Base-by-base conservation (phyloP, 2,797 vertebrate species). In the Chiloscyllium punctatum region DNA sequence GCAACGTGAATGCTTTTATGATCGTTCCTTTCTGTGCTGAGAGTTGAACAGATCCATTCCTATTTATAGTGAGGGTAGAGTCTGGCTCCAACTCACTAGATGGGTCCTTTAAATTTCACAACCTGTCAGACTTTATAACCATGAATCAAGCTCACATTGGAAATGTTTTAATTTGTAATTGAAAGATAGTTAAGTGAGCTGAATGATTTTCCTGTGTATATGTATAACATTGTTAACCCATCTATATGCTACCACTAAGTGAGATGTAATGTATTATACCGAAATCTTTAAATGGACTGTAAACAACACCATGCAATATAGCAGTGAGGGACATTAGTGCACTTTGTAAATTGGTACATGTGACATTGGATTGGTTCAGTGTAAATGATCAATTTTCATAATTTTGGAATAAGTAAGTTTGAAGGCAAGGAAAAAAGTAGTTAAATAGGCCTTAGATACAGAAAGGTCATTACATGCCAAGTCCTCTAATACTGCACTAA, bases 1-100 rank as follows among this genome's bases (percentile, higher is more conserved):
- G 3, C 95, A 77, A 48, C 91, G 96, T 96, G 91, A 7, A 71
- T 94, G 91, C n/a, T 94, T 94, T 94, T 94, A 94, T 94, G 91
- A 94, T 69, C 92, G 68, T 15, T 30, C 72, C 68, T 71, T 94
- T 94, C 23, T 94, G 21, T 30, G 48, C 3, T 94, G 37, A 94
- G 4, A 0, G 16, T 62, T 51, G 48, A 23, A 68, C 7, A 27
- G 92, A 51, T 48, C 25, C 72, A 71, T 94, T 37, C 72, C n/a
- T 90, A 18, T 90, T 90, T 62, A 33, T 18, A 84, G 4, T 77
- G n/a, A 42, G 8, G 7, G 30, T 33, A 1, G 30, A 74, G 30
- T 30, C 30, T 74, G 72, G 30, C 27, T 74, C 1, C 30, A 74
- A 30, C 30, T 74, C 30, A 74, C 25, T 33, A 9, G 33, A 30